Base-by-base conservation (phyloP, 2,888 invertebrate species). In the Eledone cirrhosa region DNA sequence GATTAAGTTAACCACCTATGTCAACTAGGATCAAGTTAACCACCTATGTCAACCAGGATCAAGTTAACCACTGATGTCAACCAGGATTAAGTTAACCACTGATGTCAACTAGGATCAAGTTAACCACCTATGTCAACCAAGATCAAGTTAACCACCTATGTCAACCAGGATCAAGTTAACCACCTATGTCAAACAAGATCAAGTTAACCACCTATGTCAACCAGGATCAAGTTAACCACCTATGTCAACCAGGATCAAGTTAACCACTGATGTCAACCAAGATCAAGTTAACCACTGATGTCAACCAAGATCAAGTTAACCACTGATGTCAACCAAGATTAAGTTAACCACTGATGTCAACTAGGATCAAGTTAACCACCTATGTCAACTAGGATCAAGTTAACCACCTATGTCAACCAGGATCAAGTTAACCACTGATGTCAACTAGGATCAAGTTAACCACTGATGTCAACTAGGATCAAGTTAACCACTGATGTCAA, bases 301-400 rank as follows among this genome's bases (percentile, higher is more conserved):
- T 7, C 63, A 22, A 13, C 63, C 13, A n/a, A 7, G 13, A 13
- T 63, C 5, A 24, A 63, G 1, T 22, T 13, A 24, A 63, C 24
- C 3, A 4, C 4, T 13, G 13, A 13, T 2, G 7, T 1, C 0
- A 7, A 8, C 24, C 1, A 2, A 8, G 0, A 41, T 41, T 8
- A 0, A 41, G 33, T 8, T 41, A 4, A 41, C 33, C 4, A 41
- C 33, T 8, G 4, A n/a, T n/a, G n/a, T n/a, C n/a, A n/a, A n/a
- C n/a, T n/a, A n/a, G n/a, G n/a, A n/a, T n/a, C n/a, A n/a, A n/a
- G n/a, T 53, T 53, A 16, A 22, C 14, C 14, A 53, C 14, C 14
- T 16, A 53, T 14, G 16, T 14, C 14, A 16, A 22, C 14, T 53
- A 53, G 22, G 22, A 53, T 53, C 14, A 53, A 22, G 16, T 11